These are phyloP conservation scores for Phoenicopterus ruber DNA, from an alignment of 2,113 vertebrate species.

Conservation along the genomic window DNA sequence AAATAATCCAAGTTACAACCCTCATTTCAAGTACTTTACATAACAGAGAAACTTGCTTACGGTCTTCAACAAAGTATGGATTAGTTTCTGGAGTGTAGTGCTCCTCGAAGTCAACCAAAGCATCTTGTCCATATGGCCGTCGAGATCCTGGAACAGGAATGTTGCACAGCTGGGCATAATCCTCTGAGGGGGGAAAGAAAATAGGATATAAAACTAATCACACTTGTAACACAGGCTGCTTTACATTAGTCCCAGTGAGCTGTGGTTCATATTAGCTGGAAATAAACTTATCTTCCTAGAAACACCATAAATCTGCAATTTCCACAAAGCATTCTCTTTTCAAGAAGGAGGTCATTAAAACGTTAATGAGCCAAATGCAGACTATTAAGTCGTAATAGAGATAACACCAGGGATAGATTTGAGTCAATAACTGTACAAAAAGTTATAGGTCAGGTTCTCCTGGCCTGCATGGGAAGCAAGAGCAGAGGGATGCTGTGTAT, in stretches of 20 bases:
- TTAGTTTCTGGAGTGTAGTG: slow-evolving; percentile 74
- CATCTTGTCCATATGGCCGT: slow-evolving; percentile 85
- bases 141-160: slow-evolving; percentile 75
- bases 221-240: slow-evolving; percentile 19
- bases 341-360: slow-evolving; percentile 32
- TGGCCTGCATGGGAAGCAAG: background rate
- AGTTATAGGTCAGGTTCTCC: background rate
- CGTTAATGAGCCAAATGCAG: slow-evolving; percentile 16
- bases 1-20: background rate
- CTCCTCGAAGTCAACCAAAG: slow-evolving; percentile 79
- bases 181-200: slow-evolving; percentile 71
- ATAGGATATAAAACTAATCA: slow-evolving; percentile 37
- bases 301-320: slow-evolving; percentile 27
- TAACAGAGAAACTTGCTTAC: slow-evolving; percentile 75
- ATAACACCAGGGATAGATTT: slow-evolving; percentile 23
- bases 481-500: background rate
- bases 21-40: background rate
- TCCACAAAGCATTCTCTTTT: slow-evolving; percentile 8
- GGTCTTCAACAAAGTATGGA: slow-evolving; percentile 82
- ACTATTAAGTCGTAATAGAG: background rate
- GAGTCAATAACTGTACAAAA: background rate
- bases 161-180: slow-evolving; percentile 92
- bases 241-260: slow-evolving; percentile 8
- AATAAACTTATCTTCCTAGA: slow-evolving; percentile 57
- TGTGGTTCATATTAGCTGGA: slow-evolving; percentile 32